Base-by-base conservation (phyloP, 2,113 vertebrate species). In the Oryzias celebensis region DNA sequence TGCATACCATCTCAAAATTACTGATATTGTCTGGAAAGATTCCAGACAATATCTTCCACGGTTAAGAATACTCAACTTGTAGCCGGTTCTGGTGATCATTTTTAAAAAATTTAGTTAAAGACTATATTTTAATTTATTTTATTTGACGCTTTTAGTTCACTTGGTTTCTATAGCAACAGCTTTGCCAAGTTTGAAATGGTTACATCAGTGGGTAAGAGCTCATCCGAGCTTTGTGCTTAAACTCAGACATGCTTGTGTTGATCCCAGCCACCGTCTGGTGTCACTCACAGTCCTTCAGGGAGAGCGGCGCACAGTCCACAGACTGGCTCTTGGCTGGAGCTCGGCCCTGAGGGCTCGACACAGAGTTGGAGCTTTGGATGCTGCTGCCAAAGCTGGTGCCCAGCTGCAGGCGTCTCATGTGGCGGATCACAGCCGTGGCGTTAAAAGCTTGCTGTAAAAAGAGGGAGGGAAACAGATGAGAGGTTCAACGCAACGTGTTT, bases 361-460 rank as follows among this genome's bases (percentile, higher is more conserved):
- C 85, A 0, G 82, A 78, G 72, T 69, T 78, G 58, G 53, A 28
- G 72, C 63, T 65, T 62, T 89, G 84, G 49, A 91, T 76, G 87
- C 94, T 98, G 92, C 83, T 80, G 59, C 81, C 82, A 54, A 91
- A 85, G 70, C 88, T 91, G 77, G 87, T 96, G 85, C 97, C 95
- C 0, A 99, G 94, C 84, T 99, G 97, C 47, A 99, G 90, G 60
- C 92, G 92, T 48, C 94, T 90, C 97, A 99, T 99, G 67, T 99
- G 97, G n/a, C 96, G 92, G 63, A 99, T 95, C 0, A 99, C 96
- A 0, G 97, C 96, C 0, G 97, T 98, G 69, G 97, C 97, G 0
- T 99, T 99, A 55, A 99, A 99, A 0, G 97, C 97, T 99, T 98
- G 97, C 97, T 99, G 90, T 28, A 73, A 46, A 62, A 20, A 68